phyloP scores from a whole-genome alignment of 2,797 vertebrate genomes.

The Semaprochilodus insignis region DNA sequence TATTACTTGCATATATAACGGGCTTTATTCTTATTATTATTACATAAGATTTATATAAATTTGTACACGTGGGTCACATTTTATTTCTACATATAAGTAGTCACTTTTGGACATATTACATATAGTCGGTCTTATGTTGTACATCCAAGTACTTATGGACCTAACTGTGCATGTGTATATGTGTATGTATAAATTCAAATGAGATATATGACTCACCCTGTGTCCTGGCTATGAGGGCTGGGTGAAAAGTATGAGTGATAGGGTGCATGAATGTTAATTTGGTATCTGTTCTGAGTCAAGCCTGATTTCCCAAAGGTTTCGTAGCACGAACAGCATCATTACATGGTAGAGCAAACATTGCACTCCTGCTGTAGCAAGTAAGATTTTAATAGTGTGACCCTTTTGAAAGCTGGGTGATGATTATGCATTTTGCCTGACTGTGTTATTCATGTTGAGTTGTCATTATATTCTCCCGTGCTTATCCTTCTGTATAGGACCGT shows the following conservation, averaged over 20 bases:
- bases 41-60: no score
- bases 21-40: no score
- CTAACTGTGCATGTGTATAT: no score
- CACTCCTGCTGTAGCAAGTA: not conserved
- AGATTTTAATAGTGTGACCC: not conserved
- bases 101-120: no score
- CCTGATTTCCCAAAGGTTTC: not conserved
- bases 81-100: no score
- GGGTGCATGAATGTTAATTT: not conserved
- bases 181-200: no score
- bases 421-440: not conserved
- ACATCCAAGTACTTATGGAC: no score
- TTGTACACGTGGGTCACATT: no score
- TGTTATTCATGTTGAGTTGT: not conserved
- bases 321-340: not conserved
- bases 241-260: not conserved
- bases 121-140: no score
- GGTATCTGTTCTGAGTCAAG: not conserved
- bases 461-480: not conserved
- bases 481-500: constrained; percentile 84
- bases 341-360: not conserved
- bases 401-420: not conserved
- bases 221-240: not conserved
- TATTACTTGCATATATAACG: no score
- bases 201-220: no score